Evolutionary conservation across 1,140 invertebrate genomes (phyloP), one percentile per base, ranked within the genome.

Genomic region (Brachionus paranguensis): DNA sequence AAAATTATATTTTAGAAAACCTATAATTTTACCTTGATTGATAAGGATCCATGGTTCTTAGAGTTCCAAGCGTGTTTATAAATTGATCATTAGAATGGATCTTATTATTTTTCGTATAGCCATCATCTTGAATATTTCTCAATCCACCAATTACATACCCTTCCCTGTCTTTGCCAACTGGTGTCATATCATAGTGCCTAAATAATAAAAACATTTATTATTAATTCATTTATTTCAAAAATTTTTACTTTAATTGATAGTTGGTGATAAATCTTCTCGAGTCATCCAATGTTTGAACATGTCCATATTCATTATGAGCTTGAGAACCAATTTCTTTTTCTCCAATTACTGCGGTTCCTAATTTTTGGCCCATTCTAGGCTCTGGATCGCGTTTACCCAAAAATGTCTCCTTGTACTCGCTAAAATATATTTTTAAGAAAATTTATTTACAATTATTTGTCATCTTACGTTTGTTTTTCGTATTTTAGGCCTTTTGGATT

Each of bases 101-200:
- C 33, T 76, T 76, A 27, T 50, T 50, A 50, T 76, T 76, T 76
- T 76, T 76, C 0, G 72, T 76, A 27, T 76, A 76, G 11, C 72
- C 72, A 76, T 76, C 72, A 12, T 17, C 72, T 50, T 47, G 12
- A 50, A 76, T 27, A n/a, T 50, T 50, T 24, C 50, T 76, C 14
- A 79, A n/a, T 41, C 76, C 76, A 20, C 50, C 76, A 20, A 24
- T 20, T 17, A 79, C 29, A 64, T 50, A 64, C 3, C 76, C 76
- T 43, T 79, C 76, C 17, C 76, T 60, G 8, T 79, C 76, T 24
- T 37, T 37, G 5, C 53, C 76, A 20, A 50, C 43, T 20, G 76
- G 50, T 41, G 43, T 79, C 76, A 79, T 79, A 41, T 79, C 76
- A 64, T 60, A 79, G 53, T 79, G 76, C n/a, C 76, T 79, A 47